A percentile compares a stretch with the other conserved stretches of the same genome.
Conservation (phyloP, 2,113 vertebrate species). For the Pelecanoides urinatrix region DNA sequence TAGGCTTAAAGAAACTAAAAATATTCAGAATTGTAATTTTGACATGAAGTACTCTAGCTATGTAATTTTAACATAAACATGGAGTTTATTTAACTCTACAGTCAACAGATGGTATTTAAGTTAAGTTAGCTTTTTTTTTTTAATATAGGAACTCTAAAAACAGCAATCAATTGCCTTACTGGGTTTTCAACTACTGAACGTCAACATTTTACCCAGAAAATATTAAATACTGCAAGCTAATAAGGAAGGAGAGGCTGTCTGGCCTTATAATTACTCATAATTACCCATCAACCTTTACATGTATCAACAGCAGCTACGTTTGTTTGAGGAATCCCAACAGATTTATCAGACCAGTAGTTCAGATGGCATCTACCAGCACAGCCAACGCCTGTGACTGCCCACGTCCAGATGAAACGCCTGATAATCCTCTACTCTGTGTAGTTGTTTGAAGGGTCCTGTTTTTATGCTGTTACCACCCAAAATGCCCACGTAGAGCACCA, state of each 20-base stretch:
- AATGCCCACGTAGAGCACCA: not conserved
- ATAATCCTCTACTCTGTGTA: fast-evolving
- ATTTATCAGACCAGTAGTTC: not conserved
- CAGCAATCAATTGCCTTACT: slow-evolving; percentile 47
- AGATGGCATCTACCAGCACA: not conserved
- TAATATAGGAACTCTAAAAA: slow-evolving; percentile 46
- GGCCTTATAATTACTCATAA: slow-evolving; percentile 38
- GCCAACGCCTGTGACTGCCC: not conserved
- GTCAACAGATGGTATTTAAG: slow-evolving; percentile 68
- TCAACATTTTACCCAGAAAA: slow-evolving; percentile 36
- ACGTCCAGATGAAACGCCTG: fast-evolving
- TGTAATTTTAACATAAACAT: slow-evolving; percentile 62
- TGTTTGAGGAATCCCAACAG: not conserved
- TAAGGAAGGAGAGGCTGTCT: slow-evolving; percentile 16
- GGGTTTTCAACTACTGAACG: slow-evolving; percentile 30
- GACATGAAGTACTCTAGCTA: slow-evolving; percentile 58
- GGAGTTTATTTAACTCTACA: slow-evolving; percentile 63
- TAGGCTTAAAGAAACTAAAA: slow-evolving; percentile 53
- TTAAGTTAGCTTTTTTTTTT: slow-evolving; percentile 28
- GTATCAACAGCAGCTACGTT: not conserved
- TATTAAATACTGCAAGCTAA: slow-evolving; percentile 44
- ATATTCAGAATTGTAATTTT: slow-evolving; percentile 59
- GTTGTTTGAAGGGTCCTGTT: not conserved
- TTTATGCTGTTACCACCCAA: not conserved
- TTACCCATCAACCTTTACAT: not conserved